These are phyloP conservation scores for Carapus acus DNA, from an alignment of 2,797 vertebrate species.

Conservation along the genomic window DNA sequence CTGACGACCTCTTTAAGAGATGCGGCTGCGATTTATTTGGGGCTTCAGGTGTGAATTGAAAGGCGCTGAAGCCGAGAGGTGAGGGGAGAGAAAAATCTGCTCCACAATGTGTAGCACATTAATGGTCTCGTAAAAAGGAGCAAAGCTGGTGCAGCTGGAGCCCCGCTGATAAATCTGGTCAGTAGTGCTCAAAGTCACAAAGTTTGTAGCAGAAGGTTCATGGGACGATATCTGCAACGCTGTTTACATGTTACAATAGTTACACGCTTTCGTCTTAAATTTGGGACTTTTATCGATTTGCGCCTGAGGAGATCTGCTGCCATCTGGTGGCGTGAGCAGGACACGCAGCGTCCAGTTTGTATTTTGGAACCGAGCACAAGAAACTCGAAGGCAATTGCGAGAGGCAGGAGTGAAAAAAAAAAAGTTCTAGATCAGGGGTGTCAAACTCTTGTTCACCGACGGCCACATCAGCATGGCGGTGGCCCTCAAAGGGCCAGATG, in stretches of 20 bases:
- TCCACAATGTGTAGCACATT: conserved; percentile 8
- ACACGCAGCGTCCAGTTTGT: conserved; percentile 6
- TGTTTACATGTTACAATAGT: conserved; percentile 14
- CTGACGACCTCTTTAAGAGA: not conserved
- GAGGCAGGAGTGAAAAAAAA: no score
- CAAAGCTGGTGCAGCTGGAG: not conserved
- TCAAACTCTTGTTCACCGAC: no score
- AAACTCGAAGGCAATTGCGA: not conserved
- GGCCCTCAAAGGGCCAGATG: no score
- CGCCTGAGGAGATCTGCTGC: conserved; percentile 60
- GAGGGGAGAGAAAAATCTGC: conserved; percentile 19
- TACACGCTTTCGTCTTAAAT: conserved; percentile 2
- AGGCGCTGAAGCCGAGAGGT: not conserved
- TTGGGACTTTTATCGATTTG: not conserved
- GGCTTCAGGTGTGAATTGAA: conserved; percentile 17
- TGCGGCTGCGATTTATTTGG: conserved; percentile 10
- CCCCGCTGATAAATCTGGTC: not conserved
- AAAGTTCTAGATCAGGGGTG: no score
- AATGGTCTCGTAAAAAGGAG: not conserved
- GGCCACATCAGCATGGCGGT: no score
- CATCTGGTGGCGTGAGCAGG: conserved; percentile 53
- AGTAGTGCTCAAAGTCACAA: not conserved
- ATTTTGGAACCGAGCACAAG: conserved; percentile 1
- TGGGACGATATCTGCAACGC: not conserved
- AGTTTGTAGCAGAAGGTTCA: no score